Base-by-base conservation (phyloP, 2,797 vertebrate genomes). In the Geotrypetes seraphini region DNA sequence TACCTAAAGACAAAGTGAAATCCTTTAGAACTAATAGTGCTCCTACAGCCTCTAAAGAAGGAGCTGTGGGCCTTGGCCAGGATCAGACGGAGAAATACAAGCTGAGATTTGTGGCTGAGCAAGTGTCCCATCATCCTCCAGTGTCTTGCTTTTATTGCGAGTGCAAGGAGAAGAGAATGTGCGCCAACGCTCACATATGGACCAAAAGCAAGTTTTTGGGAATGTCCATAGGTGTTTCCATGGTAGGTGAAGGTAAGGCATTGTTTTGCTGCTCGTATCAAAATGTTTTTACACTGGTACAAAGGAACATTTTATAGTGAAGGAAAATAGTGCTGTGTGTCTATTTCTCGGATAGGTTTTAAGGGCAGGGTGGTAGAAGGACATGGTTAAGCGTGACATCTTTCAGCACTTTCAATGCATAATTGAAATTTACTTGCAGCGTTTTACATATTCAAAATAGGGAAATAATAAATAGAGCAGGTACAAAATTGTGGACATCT, bases 201-300 rank as follows among this genome's bases (percentile, higher is more conserved):
- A 96, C 92, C 73, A 96, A 91, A 65, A 96, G 91, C 90, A 96
- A 96, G 78, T 96, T 96, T 69, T 84, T 96, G 90, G 92, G 92
- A 38, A 95, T 96, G 92, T 96, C 92, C 5, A 80, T 96, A 63
- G 92, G 92, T 22, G 91, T 96, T 65, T 92, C 90, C 31, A 94
- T 96, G 90, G 79, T 92, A 19, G 92, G 92, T 33, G 92, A 96
- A 87, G 91, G 92, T 91, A 79, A 78, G 83, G 57, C 39, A 37
- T 6, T 8, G 7, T 23, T 38, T 16, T 8, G 10, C 29, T n/a
- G n/a, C n/a, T n/a, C n/a, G n/a, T n/a, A n/a, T n/a, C n/a, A n/a
- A n/a, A n/a, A n/a, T n/a, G n/a, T n/a, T n/a, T n/a, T n/a, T n/a
- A n/a, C n/a, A n/a, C n/a, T n/a, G n/a, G n/a, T n/a, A n/a, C n/a